Evolutionary conservation across 2,797 vertebrate species (phyloP).

Genomic region (Bryconaethiops microstoma): DNA sequence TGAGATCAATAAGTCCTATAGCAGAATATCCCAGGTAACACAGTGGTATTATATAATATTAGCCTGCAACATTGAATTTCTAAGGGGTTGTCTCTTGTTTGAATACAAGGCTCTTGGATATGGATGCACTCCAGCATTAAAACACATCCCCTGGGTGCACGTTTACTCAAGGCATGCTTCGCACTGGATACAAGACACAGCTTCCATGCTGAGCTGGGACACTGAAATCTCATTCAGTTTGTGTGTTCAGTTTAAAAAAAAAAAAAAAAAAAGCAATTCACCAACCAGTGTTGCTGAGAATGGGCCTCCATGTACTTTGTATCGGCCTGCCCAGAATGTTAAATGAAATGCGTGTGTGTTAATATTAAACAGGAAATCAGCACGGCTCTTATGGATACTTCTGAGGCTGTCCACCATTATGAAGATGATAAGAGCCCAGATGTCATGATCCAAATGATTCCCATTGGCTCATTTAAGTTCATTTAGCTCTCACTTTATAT

Average conservation of each 20-base stretch:
- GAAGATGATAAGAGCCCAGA: background rate
- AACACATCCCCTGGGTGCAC: slow-evolving; percentile 24
- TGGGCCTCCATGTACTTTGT: background rate
- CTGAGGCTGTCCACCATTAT: background rate
- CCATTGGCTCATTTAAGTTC: background rate
- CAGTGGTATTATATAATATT: background rate
- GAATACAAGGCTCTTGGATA: slow-evolving; percentile 6
- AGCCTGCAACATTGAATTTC: background rate
- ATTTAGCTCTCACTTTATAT: background rate
- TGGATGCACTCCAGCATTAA: background rate
- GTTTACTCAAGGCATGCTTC: slow-evolving; percentile 36
- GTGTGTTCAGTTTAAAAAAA: no score
- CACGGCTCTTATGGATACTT: background rate
- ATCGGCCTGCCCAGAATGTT: slow-evolving; percentile 3
- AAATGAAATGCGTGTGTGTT: background rate
- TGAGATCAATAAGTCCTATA: background rate
- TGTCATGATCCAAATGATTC: background rate
- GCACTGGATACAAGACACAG: background rate
- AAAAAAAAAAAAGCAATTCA: background rate
- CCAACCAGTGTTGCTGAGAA: background rate
- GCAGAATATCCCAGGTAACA: background rate
- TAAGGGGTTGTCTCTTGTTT: background rate
- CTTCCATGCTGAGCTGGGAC: background rate
- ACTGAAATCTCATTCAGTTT: slow-evolving; percentile 1
- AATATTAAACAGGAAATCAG: background rate